These are phyloP conservation scores for Pristionchus maxplancki DNA, from an alignment of 2,888 invertebrate genomes.

Conservation along the genomic window DNA sequence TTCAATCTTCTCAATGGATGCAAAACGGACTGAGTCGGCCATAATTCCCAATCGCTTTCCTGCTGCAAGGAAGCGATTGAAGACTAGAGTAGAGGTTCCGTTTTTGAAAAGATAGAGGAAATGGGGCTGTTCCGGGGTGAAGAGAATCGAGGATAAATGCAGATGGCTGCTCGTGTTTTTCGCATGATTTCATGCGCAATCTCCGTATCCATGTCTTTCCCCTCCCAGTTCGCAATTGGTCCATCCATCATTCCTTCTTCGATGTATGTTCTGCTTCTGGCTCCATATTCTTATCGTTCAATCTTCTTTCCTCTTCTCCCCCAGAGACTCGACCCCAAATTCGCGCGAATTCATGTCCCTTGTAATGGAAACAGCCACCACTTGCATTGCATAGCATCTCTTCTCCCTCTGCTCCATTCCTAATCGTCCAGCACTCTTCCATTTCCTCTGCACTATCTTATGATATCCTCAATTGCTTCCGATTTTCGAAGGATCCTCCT, in stretches of 20 bases:
- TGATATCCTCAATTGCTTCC: background rate
- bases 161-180: background rate
- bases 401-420: background rate
- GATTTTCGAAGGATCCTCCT: background rate
- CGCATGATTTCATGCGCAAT: background rate
- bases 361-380: background rate
- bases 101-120: background rate
- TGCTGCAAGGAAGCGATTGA: background rate
- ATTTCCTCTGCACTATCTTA: background rate
- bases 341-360: background rate
- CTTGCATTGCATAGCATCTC: background rate
- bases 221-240: background rate
- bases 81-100: background rate
- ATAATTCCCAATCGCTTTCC: background rate
- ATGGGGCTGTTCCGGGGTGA: slow-evolving; percentile 10
- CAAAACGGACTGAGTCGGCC: background rate
- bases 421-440: background rate
- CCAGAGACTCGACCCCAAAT: background rate
- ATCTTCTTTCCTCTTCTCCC: background rate
- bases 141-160: background rate
- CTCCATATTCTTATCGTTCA: slow-evolving; percentile 26
- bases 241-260: slow-evolving; percentile 18
- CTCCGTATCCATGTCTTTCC: background rate
- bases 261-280: background rate
- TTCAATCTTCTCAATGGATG: slow-evolving; percentile 18